Base-by-base conservation (phyloP, 2,797 vertebrate species). In the Pipistrellus pygmaeus region DNA sequence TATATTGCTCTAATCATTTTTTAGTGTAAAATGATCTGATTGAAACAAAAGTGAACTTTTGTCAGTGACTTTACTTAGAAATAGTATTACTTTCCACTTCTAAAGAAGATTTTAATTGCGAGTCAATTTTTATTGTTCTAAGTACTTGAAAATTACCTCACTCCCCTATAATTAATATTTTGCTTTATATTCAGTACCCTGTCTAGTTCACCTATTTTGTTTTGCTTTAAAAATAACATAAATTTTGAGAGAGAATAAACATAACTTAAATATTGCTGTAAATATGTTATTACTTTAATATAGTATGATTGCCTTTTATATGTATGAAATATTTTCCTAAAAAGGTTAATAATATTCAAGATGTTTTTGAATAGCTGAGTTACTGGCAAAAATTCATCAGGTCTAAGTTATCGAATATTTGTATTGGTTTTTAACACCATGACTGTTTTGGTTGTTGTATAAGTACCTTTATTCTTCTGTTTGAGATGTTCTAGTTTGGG, bases 51-150 rank as follows among this genome's bases (percentile, higher is more conserved):
- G 57, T 92, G 35, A 90, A 90, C 53, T 93, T 95, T 90, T 71
- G 25, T 90, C 48, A 81, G 0, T 93, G 35, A 21, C 71, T 85
- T 96, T 91, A 48, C 75, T 92, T 95, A 95, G 73, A 96, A 94
- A 80, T 35, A 91, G 9, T 64, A 88, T 85, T 95, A 71, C 30
- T 85, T 95, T 62, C 15, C 12, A 69, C 46, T 82, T 93, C 87
- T 86, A 90, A 85, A 71, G 14, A 78, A 71, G 14, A 78, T 88
- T 95, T 96, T 94, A 85, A 83, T 88, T 88, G 72, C 55, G 17
- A 91, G 13, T 93, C 82, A 91, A 78, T 66, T 94, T 57, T 94
- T 38, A 35, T 57, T 82, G 55, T 87, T 53, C 17, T 48, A 72
- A 84, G 25, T 73, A 94, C 62, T 89, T 96, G n/a, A 94, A 88